Evolutionary conservation across 2,113 vertebrate species (phyloP).

Genomic region (Progne subis): DNA sequence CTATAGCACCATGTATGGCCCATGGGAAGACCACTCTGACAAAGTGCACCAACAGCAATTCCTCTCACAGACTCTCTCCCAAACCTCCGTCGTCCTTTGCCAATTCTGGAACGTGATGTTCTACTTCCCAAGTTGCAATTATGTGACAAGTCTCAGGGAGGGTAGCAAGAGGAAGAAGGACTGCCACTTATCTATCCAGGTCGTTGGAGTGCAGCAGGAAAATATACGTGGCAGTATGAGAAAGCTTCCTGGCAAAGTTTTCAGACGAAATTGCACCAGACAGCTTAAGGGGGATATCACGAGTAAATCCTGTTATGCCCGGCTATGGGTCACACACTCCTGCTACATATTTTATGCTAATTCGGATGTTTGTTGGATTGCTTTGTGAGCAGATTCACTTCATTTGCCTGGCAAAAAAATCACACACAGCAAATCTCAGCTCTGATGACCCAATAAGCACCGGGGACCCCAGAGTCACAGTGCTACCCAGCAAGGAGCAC

Average conservation of each 20-base stretch:
- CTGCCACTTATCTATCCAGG: neutral
- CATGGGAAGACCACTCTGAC: neutral
- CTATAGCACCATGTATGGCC: neutral
- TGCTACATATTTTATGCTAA: neutral
- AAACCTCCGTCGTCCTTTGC: fast-evolving
- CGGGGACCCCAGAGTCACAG: neutral
- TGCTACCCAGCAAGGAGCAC: neutral
- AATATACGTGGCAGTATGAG: fast-evolving
- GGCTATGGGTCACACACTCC: neutral
- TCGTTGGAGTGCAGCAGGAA: neutral
- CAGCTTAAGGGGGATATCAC: neutral
- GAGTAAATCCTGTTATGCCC: neutral
- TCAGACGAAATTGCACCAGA: neutral
- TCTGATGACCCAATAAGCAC: neutral
- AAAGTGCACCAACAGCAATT: neutral
- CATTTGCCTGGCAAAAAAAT: neutral
- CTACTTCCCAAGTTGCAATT: neutral
- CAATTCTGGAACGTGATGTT: neutral
- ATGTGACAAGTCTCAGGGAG: neutral
- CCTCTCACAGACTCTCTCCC: neutral
- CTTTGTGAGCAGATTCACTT: neutral
- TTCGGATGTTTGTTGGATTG: neutral
- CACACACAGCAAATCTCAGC: neutral
- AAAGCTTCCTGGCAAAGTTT: neutral
- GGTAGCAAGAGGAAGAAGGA: neutral